Percentiles rank a stretch among this genome's conserved stretches.
Conservation (phyloP, 2,888 invertebrate genomes). For the Troglohyphantes excavatus region DNA sequence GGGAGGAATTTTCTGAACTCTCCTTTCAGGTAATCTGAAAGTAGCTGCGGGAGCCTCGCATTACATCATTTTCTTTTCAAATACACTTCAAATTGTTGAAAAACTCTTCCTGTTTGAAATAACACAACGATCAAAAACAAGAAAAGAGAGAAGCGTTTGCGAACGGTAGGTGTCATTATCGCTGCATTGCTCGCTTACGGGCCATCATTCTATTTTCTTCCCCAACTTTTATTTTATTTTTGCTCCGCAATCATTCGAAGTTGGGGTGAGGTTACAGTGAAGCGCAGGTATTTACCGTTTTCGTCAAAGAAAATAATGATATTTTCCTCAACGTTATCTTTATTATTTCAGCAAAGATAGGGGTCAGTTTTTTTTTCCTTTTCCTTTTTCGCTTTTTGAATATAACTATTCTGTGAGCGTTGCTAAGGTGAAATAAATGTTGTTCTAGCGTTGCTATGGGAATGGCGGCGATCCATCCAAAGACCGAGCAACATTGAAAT, state of each 20-base stretch:
- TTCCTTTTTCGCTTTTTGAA: too few relatives aligned
- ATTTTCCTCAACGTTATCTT: background rate
- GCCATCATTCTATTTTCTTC: background rate
- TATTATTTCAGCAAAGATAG: too few relatives aligned
- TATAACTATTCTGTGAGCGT: too few relatives aligned
- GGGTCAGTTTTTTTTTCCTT: too few relatives aligned
- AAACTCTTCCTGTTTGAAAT: constrained; percentile 66
- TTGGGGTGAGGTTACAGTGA: constrained; percentile 6
- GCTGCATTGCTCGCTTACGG: constrained; percentile 9
- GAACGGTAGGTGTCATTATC: constrained; percentile 45
- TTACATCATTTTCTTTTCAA: constrained; percentile 48
- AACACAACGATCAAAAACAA: background rate
- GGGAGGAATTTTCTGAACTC: constrained; percentile 13
- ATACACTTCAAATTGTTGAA: constrained; percentile 24
- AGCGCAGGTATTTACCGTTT: background rate
- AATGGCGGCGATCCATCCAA: too few relatives aligned
- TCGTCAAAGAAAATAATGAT: background rate
- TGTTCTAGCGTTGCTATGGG: too few relatives aligned
- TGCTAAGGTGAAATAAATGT: too few relatives aligned
- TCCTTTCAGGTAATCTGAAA: background rate
- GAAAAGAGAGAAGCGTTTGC: background rate
- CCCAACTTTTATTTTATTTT: constrained; percentile 26
- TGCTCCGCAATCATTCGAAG: constrained; percentile 22
- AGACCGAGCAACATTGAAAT: too few relatives aligned
- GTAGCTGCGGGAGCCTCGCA: constrained; percentile 33